Conservation (phyloP, 2,113 vertebrate species). For the Trinectes maculatus region DNA sequence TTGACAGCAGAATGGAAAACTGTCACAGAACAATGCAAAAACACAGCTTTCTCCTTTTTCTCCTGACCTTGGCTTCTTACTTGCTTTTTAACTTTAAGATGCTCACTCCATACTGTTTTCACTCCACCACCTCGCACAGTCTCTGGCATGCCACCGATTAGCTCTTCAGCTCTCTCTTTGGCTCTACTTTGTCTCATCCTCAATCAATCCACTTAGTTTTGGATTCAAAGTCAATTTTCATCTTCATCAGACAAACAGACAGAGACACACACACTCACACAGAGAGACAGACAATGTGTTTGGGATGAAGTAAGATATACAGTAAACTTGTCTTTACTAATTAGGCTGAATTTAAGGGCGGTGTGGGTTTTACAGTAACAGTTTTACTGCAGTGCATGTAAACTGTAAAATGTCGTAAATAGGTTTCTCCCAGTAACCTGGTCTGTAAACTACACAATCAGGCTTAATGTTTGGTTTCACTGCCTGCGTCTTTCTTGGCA, state of each 20-base stretch:
- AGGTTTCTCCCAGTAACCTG: constrained; percentile 2
- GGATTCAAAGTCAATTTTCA: constrained; percentile 61
- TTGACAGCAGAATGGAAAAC: too few relatives aligned
- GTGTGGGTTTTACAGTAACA: background rate
- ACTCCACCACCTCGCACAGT: background rate
- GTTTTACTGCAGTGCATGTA: background rate
- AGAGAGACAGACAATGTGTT: constrained; percentile 23
- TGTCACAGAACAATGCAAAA: too few relatives aligned
- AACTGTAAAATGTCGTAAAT: background rate
- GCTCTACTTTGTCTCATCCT: constrained; percentile 55
- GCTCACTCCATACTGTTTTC: background rate
- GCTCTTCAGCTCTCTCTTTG: constrained; percentile 21
- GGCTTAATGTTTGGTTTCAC: constrained; percentile 15
- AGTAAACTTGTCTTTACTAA: background rate
- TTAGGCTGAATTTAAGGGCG: too few relatives aligned
- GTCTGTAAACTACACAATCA: constrained; percentile 22
- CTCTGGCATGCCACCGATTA: constrained; percentile 12
- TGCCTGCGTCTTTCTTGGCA: constrained; percentile 8
- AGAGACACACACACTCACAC: constrained; percentile 15
- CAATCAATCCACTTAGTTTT: constrained; percentile 53
- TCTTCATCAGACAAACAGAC: constrained; percentile 35
- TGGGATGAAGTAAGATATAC: constrained; percentile 12
- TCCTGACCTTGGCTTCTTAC: too few relatives aligned
- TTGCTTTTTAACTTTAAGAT: constrained; percentile 3
- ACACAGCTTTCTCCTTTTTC: background rate